phyloP scores from a whole-genome alignment of 2,888 invertebrate species.

The Polymixis lichenea region DNA sequence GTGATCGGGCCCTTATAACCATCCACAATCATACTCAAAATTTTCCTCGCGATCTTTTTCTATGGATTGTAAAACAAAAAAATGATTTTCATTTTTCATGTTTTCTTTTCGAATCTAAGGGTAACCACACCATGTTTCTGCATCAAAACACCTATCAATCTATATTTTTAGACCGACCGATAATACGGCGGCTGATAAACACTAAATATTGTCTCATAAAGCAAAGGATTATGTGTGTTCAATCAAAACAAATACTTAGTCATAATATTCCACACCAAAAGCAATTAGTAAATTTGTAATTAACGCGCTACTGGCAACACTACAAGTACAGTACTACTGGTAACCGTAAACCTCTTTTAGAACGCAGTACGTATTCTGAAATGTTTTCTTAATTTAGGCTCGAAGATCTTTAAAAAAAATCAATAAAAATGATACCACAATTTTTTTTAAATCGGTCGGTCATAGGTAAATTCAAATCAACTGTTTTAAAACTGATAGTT shows the following conservation, averaged over 20 bases:
- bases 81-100: no score
- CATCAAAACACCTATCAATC: conserved; percentile 5
- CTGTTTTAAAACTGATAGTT: no score
- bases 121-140: background rate
- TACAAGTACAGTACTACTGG: background rate
- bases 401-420: background rate
- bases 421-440: no score
- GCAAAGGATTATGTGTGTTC: conserved; percentile 1
- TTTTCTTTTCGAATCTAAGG: background rate
- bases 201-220: conserved; percentile 14
- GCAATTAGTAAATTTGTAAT: background rate
- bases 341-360: no score
- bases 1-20: background rate
- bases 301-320: background rate
- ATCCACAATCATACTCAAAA: background rate
- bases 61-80: background rate
- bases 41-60: background rate
- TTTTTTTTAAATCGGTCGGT: no score
- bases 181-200: conserved; percentile 27
- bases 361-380: background rate
- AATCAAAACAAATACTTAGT: conserved; percentile 17
- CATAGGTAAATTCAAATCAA: no score
- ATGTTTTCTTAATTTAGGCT: background rate
- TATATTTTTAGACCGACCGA: conserved; percentile 34
- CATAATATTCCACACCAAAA: background rate